A percentile compares a stretch with the other conserved stretches of the same genome.
Conservation (phyloP, 2,888 invertebrate genomes). For the Lepidocyrtinus sp. region DNA sequence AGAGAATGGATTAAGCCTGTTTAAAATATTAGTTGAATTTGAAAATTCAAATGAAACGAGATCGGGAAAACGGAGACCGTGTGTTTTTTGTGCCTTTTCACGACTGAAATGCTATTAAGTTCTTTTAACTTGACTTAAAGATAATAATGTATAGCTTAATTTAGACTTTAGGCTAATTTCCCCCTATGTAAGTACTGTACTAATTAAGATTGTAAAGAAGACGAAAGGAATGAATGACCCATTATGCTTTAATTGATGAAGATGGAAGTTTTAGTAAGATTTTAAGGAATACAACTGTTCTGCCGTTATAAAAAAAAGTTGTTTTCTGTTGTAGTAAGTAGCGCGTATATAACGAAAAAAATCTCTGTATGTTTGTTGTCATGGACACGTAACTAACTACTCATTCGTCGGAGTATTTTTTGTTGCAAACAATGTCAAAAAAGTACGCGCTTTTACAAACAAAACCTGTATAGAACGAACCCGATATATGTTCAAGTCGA, state of each 20-base stretch:
- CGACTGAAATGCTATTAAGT: constrained; percentile 19
- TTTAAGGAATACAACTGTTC: too few species aligned
- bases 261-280: too few species aligned
- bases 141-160: neutral
- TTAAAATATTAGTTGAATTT: neutral
- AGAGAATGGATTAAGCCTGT: neutral
- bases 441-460: neutral
- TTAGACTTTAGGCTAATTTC: neutral
- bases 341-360: neutral
- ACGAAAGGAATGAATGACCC: neutral
- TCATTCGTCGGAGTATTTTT: too few species aligned
- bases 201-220: neutral
- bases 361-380: too few species aligned
- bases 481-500: neutral
- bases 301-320: neutral
- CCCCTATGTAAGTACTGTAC: neutral
- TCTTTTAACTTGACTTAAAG: neutral
- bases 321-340: neutral
- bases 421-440: neutral
- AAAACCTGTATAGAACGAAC: neutral
- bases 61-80: neutral
- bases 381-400: too few species aligned
- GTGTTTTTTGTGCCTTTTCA: constrained; percentile 18
- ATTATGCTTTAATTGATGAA: too few species aligned
- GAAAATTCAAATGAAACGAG: neutral